Base-by-base conservation (phyloP, 2,113 vertebrate species). In the Procavia capensis region DNA sequence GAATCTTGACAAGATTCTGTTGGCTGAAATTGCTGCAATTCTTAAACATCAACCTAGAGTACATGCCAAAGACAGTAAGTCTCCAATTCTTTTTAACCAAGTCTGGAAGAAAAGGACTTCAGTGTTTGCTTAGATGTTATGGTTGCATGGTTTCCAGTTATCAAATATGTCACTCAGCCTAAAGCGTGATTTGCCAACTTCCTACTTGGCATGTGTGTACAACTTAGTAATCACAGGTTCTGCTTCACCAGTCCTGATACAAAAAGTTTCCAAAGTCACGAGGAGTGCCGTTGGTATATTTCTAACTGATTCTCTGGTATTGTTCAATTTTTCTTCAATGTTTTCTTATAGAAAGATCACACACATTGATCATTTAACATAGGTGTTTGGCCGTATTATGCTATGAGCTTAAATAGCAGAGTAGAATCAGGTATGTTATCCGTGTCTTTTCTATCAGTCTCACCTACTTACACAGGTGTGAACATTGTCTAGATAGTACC, bases 1-100 rank as follows among this genome's bases (percentile, higher is more conserved):
- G 81, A 78, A 93, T 75, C 76, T n/a, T 87, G 94, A 92, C 61
- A 91, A 88, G 79, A 82, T 74, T 78, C 79, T 76, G n/a, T 79
- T 87, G 39, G 47, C 80, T 88, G 64, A 87, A 92, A 75, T 80
- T 16, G 22, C 75, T 57, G 6, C 25, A n/a, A 13, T 90, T 41
- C 63, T 85, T 89, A 93, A 91, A 76, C n/a, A 64, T 88, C 80
- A 91, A 81, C 31, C 31, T 0, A 36, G 39, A 84, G n/a, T 61
- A 50, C 47, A 68, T 31, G 54, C 57, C 61, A 83, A 57, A 72
- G 41, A 86, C 8, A 87, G 17, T 25, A 74, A 85, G 66, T 85
- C 41, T 89, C 88, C 39, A 63, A 78, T 83, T 75, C 36, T 90
- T 81, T 94, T 89, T 83, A 95, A 95, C 29, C 70, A 82, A 43